These are phyloP conservation scores for Tethya wilhelma DNA, from an alignment of 37 sponge, comb jelly and placozoan species.

Conservation along the genomic window DNA sequence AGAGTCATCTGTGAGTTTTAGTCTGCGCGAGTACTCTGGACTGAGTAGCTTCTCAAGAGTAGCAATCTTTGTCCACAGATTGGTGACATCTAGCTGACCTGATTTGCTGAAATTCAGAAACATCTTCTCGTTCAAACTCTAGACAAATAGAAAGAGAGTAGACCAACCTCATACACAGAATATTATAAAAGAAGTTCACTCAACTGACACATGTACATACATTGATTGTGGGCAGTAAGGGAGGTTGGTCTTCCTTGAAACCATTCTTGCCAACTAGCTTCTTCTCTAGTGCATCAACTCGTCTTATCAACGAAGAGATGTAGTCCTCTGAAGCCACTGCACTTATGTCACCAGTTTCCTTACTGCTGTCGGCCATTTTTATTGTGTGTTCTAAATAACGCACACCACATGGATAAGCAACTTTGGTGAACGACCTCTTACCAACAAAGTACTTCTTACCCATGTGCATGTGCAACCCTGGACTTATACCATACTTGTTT, in stretches of 20 bases:
- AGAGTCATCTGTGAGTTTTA: background rate
- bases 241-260: slow-evolving; percentile 19
- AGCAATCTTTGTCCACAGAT: slow-evolving; percentile 35
- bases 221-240: slow-evolving; percentile 14
- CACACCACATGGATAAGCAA: background rate
- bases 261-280: slow-evolving; percentile 20
- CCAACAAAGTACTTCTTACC: too few species aligned
- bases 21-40: slow-evolving; percentile 21
- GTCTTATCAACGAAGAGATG: slow-evolving; percentile 27
- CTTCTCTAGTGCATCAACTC: slow-evolving; percentile 51
- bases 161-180: background rate
- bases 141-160: background rate
- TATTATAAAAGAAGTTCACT: background rate
- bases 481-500: too few species aligned
- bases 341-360: too few species aligned
- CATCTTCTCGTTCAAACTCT: slow-evolving; percentile 16
- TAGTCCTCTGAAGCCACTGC: slow-evolving; percentile 40
- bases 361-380: background rate
- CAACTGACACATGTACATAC: background rate
- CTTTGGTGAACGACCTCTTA: too few species aligned
- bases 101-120: background rate
- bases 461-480: too few species aligned
- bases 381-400: background rate
- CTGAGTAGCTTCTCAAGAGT: slow-evolving; percentile 26
- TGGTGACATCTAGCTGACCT: background rate